phyloP scores from a whole-genome alignment of 64 coral and sea anemone species.

The Montipora efflorescens region DNA sequence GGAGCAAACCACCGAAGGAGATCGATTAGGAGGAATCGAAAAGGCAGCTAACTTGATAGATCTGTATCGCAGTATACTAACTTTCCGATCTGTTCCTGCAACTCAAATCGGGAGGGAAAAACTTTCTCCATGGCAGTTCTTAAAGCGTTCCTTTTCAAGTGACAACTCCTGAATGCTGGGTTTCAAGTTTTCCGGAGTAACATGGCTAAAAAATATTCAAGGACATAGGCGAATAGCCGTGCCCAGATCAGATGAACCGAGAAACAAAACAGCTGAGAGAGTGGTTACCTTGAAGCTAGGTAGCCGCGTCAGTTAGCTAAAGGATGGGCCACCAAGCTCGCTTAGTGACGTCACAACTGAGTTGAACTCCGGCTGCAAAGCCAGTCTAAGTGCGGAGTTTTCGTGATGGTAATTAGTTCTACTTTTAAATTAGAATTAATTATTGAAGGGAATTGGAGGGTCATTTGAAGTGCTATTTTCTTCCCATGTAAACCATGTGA shows the following conservation, averaged over 20 bases:
- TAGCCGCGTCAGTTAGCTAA: neutral
- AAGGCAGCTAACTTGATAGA: neutral
- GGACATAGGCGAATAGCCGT: constrained; percentile 18
- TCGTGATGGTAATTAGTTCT: too few relatives aligned
- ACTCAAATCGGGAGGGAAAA: constrained; percentile 92
- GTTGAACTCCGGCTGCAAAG: too few relatives aligned
- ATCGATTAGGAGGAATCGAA: neutral
- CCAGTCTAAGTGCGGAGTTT: too few relatives aligned
- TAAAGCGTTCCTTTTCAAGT: neutral
- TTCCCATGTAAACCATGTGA: too few relatives aligned
- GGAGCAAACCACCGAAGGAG: constrained; percentile 15
- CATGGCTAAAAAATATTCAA: constrained; percentile 1
- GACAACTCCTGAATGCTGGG: neutral
- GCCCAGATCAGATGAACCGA: constrained; percentile 51
- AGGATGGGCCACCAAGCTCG: neutral
- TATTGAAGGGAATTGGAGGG: too few relatives aligned
- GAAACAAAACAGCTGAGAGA: constrained; percentile 27
- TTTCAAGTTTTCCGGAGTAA: constrained; percentile 2
- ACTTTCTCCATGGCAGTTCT: constrained; percentile 81
- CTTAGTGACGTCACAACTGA: too few relatives aligned
- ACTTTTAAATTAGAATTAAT: too few relatives aligned
- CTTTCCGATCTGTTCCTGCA: constrained; percentile 99
- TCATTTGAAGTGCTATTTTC: too few relatives aligned
- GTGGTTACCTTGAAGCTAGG: constrained; percentile 16
- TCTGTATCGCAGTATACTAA: constrained; percentile 46